A percentile compares a stretch with the other conserved stretches of the same genome.
These are phyloP conservation scores for Prionailurus viverrinus DNA, from an alignment of 2,113 vertebrate genomes.

Conservation along the genomic window DNA sequence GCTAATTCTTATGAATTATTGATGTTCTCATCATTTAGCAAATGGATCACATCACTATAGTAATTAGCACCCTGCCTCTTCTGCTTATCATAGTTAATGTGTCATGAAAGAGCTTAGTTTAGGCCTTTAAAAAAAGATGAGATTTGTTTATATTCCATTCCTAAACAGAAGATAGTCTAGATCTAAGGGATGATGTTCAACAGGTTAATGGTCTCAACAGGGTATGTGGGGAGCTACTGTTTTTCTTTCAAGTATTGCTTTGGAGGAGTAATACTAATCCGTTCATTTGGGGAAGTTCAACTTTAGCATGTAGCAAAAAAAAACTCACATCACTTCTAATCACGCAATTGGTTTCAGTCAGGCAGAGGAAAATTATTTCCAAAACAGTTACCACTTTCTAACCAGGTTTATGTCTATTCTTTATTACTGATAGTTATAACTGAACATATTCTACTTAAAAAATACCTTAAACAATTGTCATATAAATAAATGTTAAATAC, in stretches of 20 bases:
- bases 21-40: constrained; percentile 87
- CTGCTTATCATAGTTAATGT: constrained; percentile 86
- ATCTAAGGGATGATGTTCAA: constrained; percentile 22
- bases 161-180: constrained; percentile 46
- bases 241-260: not conserved
- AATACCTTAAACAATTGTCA: not conserved
- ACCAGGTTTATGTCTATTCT: not conserved
- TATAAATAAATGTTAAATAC: not conserved
- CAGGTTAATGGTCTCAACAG: not conserved
- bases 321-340: not conserved
- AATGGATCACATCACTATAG: constrained; percentile 87
- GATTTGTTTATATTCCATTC: constrained; percentile 77
- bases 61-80: constrained; percentile 89
- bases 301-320: not conserved
- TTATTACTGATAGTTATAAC: not conserved
- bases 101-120: constrained; percentile 78
- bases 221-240: not conserved
- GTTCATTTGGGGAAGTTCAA: not conserved
- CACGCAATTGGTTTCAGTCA: not conserved
- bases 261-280: not conserved
- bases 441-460: not conserved
- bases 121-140: constrained; percentile 74
- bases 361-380: not conserved
- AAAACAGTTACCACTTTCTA: not conserved
- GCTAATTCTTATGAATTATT: constrained; percentile 89